A percentile compares a stretch with the other conserved stretches of the same genome.
Conservation (phyloP, 1,140 invertebrate genomes). For the Macrotrachela quadricornifera region DNA sequence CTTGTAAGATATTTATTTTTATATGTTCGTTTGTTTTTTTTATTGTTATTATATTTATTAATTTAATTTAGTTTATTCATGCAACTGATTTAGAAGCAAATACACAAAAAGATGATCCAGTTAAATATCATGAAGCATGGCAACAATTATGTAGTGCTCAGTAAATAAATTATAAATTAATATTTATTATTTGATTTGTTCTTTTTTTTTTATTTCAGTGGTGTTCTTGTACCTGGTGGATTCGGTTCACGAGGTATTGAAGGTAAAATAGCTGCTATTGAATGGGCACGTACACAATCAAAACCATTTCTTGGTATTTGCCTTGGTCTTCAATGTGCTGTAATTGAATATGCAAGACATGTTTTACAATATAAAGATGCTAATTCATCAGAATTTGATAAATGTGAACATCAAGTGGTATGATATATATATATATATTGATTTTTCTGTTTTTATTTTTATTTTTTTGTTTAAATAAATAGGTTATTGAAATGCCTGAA, state of each 20-base stretch:
- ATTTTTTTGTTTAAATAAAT: background rate
- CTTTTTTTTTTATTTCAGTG: slow-evolving; percentile 36
- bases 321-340: slow-evolving; percentile 80
- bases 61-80: slow-evolving; percentile 54
- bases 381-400: slow-evolving; percentile 64
- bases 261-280: slow-evolving; percentile 76
- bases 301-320: slow-evolving; percentile 88
- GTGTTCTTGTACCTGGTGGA: slow-evolving; percentile 83
- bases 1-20: slow-evolving; percentile 31
- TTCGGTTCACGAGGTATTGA: slow-evolving; percentile 86
- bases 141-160: slow-evolving; percentile 62
- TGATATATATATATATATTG: slow-evolving; percentile 4
- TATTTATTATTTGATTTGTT: background rate
- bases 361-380: slow-evolving; percentile 49
- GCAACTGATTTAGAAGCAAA: slow-evolving; percentile 61
- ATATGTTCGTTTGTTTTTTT: background rate
- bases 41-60: slow-evolving; percentile 1
- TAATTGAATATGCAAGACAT: slow-evolving; percentile 83
- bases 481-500: slow-evolving; percentile 93
- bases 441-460: background rate
- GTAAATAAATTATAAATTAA: slow-evolving; percentile 30
- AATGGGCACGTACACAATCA: slow-evolving; percentile 68
- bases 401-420: slow-evolving; percentile 47
- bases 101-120: slow-evolving; percentile 48
- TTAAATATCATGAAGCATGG: slow-evolving; percentile 79